These are phyloP conservation scores for Chelonus formosanus DNA, from an alignment of 2,888 invertebrate genomes.

Conservation along the genomic window DNA sequence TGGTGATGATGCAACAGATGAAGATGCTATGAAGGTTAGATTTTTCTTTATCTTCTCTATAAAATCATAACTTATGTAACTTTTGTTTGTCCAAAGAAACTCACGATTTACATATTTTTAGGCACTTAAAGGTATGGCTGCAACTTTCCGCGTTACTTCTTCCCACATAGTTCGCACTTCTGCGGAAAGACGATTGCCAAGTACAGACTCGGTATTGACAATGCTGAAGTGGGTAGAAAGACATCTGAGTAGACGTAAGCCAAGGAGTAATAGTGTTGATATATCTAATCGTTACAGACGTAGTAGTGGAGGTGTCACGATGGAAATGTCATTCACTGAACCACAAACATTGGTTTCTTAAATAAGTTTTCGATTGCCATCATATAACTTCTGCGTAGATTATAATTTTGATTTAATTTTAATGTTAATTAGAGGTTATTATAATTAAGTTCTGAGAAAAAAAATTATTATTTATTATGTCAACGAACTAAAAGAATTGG, in stretches of 20 bases:
- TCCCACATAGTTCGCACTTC: conserved; percentile 86
- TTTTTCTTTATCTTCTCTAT: not conserved
- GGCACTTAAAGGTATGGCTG: conserved; percentile 93
- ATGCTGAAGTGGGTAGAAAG: conserved; percentile 91
- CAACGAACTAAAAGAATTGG: too few species aligned
- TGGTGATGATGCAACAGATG: conserved; percentile 89
- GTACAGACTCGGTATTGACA: conserved; percentile 88
- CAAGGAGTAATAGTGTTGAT: conserved; percentile 65
- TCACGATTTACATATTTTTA: conserved; percentile 55
- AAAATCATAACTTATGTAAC: conserved; percentile 11
- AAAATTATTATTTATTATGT: conserved; percentile 4
- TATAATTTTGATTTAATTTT: conserved; percentile 24
- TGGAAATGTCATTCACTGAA: conserved; percentile 78
- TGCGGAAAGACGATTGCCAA: conserved; percentile 86
- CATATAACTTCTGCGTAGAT: not conserved
- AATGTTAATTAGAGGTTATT: not conserved
- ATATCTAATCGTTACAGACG: conserved; percentile 59
- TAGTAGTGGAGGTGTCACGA: conserved; percentile 76
- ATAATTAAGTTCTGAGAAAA: not conserved
- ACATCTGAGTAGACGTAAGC: conserved; percentile 82
- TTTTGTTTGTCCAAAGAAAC: conserved; percentile 12
- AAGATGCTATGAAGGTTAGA: conserved; percentile 87
- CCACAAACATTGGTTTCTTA: conserved; percentile 49
- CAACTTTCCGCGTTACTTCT: conserved; percentile 88
- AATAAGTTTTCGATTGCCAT: conserved; percentile 15